These are phyloP conservation scores for Rhynchonycteris naso DNA, from an alignment of 2,797 vertebrate genomes.

Conservation along the genomic window DNA sequence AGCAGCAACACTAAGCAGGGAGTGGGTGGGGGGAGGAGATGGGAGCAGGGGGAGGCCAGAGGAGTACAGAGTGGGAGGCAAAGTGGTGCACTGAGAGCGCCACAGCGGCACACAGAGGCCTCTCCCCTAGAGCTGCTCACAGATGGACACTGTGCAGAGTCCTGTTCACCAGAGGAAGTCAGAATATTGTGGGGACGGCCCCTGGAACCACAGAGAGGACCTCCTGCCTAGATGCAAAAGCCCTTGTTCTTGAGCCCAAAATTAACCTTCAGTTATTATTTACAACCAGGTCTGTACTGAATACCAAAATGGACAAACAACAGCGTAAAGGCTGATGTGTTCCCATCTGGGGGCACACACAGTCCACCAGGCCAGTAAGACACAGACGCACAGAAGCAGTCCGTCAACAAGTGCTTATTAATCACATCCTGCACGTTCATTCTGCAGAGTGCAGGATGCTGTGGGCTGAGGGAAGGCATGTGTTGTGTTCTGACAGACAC, in stretches of 20 bases:
- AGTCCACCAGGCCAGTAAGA: not conserved
- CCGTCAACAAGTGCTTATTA: constrained; percentile 30
- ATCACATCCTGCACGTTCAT: not conserved
- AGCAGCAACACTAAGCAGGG: constrained; percentile 37
- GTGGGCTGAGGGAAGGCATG: not conserved
- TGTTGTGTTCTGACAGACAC: not conserved
- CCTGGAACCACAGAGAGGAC: not conserved
- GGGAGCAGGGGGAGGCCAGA: not conserved
- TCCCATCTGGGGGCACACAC: not conserved
- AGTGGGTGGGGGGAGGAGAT: constrained; percentile 62
- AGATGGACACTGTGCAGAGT: not conserved
- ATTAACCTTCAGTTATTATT: constrained; percentile 60
- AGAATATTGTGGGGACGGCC: not conserved
- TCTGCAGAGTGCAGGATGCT: not conserved
- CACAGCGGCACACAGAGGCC: constrained; percentile 14
- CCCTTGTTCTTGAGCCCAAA: constrained; percentile 28
- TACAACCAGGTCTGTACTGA: constrained; percentile 26
- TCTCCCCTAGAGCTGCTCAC: not conserved
- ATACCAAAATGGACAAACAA: constrained; percentile 58
- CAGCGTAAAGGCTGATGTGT: not conserved
- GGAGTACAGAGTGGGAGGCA: constrained; percentile 50
- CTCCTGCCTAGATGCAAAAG: not conserved
- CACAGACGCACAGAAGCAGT: not conserved
- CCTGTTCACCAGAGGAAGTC: not conserved
- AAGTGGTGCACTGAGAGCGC: constrained; percentile 21